These are phyloP conservation scores for Darevskia nairensis DNA, from an alignment of 2,797 vertebrate species.

Conservation along the genomic window DNA sequence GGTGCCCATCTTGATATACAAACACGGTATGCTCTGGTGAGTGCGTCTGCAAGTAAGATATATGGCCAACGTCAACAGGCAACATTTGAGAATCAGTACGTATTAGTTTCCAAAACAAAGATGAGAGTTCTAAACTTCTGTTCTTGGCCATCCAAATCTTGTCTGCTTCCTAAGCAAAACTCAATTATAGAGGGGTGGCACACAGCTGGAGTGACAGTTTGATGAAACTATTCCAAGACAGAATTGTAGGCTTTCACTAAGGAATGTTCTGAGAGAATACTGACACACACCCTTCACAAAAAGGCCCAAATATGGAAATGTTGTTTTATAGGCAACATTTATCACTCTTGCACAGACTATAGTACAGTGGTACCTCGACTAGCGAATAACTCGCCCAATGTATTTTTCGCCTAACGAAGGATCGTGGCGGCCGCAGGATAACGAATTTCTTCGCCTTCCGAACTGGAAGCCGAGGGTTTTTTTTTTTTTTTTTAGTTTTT, in stretches of 20 bases:
- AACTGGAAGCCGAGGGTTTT: too few species aligned
- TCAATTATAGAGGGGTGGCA: neutral
- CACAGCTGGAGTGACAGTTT: neutral
- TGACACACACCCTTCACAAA: too few species aligned
- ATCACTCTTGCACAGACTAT: too few species aligned
- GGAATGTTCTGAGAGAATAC: neutral
- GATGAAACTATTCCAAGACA: neutral
- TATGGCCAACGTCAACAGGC: neutral
- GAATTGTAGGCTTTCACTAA: neutral
- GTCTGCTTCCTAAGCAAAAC: neutral
- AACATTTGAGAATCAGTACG: neutral
- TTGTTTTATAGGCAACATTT: too few species aligned
- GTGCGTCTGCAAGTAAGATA: constrained; percentile 67
- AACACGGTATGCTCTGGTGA: constrained; percentile 81
- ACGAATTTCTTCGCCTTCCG: too few species aligned
- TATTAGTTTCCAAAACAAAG: neutral
- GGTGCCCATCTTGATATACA: constrained; percentile 80
- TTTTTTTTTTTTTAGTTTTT: too few species aligned
- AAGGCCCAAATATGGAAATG: too few species aligned
- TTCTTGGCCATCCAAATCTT: neutral
- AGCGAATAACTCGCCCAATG: too few species aligned
- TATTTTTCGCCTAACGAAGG: too few species aligned
- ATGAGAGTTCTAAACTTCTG: neutral
- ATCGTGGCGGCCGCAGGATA: too few species aligned
- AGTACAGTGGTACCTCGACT: too few species aligned